Evolutionary conservation across 2,888 invertebrate species (phyloP).

Genomic region (Acanthosepion lycidas): DNA sequence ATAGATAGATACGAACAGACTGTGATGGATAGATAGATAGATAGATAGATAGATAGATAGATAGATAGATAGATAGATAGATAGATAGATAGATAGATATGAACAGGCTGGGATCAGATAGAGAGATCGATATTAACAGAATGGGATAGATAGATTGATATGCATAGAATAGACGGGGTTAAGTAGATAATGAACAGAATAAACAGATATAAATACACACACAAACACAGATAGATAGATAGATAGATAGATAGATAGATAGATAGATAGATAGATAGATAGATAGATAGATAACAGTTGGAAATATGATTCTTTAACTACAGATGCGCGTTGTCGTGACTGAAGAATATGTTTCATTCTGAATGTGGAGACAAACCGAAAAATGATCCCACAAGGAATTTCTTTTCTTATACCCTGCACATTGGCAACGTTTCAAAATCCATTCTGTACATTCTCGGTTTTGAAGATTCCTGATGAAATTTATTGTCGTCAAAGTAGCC

Average conservation of each 20-base stretch:
- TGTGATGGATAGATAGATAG: neutral
- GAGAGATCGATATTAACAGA: too few relatives aligned
- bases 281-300: neutral
- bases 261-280: neutral
- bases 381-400: constrained; percentile 33
- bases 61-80: neutral
- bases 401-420: neutral
- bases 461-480: neutral
- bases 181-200: too few relatives aligned
- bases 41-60: neutral
- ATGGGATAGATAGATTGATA: too few relatives aligned
- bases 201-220: too few relatives aligned
- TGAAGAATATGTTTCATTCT: constrained; percentile 8
- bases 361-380: constrained; percentile 8
- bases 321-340: neutral
- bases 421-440: constrained; percentile 33
- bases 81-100: neutral
- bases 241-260: neutral
- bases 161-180: neutral
- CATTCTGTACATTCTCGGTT: constrained; percentile 33
- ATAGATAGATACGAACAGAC: too few relatives aligned
- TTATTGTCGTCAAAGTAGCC: constrained; percentile 20
- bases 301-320: constrained; percentile 11
- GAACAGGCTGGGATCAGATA: too few relatives aligned
- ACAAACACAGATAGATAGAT: neutral